Evolutionary conservation across 2,113 vertebrate genomes (phyloP), one percentile per base, ranked within the genome.

Genomic region (Malaclemys terrapin): DNA sequence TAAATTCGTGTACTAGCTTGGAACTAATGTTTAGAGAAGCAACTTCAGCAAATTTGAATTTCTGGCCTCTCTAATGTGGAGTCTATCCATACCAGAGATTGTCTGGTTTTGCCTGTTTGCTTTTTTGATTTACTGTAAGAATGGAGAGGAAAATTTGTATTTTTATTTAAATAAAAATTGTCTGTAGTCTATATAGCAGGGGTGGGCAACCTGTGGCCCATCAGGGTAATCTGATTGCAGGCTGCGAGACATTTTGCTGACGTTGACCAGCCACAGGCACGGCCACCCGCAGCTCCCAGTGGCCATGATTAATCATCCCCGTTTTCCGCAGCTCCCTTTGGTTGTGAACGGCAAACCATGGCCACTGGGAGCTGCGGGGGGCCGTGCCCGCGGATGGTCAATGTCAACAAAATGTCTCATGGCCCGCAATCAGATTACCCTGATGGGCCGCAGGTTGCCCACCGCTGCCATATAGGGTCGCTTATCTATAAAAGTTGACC

Each of bases 1-100:
- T 86, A 47, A 57, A 42, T 82, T 87, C 35, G 2, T 94, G 59
- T 72, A 62, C 80, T 72, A 83, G 89, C 10, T 65, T 88, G 54
- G 78, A 50, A 94, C 45, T 92, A 3, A 89, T 81, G 72, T 47
- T 62, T 10, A 84, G 80, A 79, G 0, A 1, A 90, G 53, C 62
- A 56, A 50, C 12, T 7, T 47, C 45, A 85, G 31, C 38, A 35
- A 56, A 1, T 84, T 52, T 91, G 17, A n/a, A 87, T 76, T 72
- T 57, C 69, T 87, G 10, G 82, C 17, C 8, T 72, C 35, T n/a
- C 35, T 69, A 69, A 69, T 38, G 17, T 20, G 38, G 38, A 81
- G 50, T 22, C 76, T 85, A 8, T 35, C 6, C 20, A 50, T 53
- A 57, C 9, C 22, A 38, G 75, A 82, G 27, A 0, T 1, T 2